A percentile compares a stretch with the other conserved stretches of the same genome.
Evolutionary conservation across 2,797 vertebrate genomes (phyloP).

Genomic region (Amphiprion clarkii): DNA sequence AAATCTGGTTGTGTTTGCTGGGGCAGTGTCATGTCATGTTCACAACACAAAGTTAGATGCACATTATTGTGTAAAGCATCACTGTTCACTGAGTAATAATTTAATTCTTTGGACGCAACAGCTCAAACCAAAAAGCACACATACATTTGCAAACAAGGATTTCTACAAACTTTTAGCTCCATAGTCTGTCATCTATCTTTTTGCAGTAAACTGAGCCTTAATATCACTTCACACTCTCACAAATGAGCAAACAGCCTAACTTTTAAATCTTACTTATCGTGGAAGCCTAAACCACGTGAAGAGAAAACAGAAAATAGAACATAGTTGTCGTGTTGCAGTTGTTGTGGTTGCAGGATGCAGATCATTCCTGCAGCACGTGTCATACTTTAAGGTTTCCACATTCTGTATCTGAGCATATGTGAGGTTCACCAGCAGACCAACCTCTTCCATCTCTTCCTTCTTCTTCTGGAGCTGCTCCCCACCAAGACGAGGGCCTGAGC

Average conservation of each 20-base stretch:
- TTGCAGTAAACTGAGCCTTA: not conserved
- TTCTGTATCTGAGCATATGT: constrained; percentile 38
- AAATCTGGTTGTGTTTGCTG: not conserved
- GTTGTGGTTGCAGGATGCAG: constrained; percentile 49
- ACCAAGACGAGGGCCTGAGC: constrained; percentile 7
- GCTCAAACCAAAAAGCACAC: too few species aligned
- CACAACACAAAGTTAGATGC: not conserved
- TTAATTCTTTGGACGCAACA: too few species aligned
- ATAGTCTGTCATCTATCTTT: too few species aligned
- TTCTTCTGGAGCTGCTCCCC: constrained; percentile 18
- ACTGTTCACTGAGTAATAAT: too few species aligned
- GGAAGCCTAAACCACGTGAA: not conserved
- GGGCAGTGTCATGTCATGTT: not conserved
- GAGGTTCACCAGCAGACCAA: constrained; percentile 54
- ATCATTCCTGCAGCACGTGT: constrained; percentile 72
- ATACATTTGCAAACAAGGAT: too few species aligned
- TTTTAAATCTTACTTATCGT: too few species aligned
- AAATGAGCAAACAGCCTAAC: not conserved
- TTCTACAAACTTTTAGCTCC: not conserved
- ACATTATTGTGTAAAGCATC: too few species aligned
- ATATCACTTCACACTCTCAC: not conserved
- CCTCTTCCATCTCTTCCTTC: constrained; percentile 28
- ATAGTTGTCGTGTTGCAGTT: constrained; percentile 61
- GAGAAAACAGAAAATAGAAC: constrained; percentile 12
- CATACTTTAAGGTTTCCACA: constrained; percentile 60